Conservation (phyloP, 2,113 vertebrate species). For the Urocolius indicus region DNA sequence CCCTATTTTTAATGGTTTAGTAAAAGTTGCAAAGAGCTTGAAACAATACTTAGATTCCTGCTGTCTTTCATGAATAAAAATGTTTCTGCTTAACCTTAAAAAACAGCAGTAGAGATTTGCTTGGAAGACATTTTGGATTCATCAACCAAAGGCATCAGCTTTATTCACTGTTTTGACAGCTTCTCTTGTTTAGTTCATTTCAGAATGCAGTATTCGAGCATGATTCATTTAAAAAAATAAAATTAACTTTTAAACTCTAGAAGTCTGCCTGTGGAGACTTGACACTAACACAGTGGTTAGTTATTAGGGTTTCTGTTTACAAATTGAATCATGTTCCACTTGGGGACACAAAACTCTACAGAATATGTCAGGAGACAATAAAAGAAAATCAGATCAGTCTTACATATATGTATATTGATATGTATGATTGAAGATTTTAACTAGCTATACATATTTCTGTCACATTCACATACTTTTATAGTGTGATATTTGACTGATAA, state of each 20-base stretch:
- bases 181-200: neutral
- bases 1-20: constrained; percentile 49
- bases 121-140: constrained; percentile 32
- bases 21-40: constrained; percentile 31
- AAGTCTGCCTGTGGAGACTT: neutral
- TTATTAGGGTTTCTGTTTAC: neutral
- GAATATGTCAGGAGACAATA: neutral
- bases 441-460: neutral
- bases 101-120: constrained; percentile 18
- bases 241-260: neutral
- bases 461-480: neutral
- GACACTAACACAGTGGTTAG: neutral
- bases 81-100: constrained; percentile 47
- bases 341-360: neutral
- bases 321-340: neutral
- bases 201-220: neutral
- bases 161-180: neutral
- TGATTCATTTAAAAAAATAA: neutral
- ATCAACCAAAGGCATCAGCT: neutral
- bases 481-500: neutral
- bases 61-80: constrained; percentile 54
- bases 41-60: constrained; percentile 25
- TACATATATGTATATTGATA: neutral
- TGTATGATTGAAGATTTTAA: neutral
- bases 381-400: neutral